Evolutionary conservation across 2,797 vertebrate species (phyloP).

Genomic region (Muscicapa comitata): DNA sequence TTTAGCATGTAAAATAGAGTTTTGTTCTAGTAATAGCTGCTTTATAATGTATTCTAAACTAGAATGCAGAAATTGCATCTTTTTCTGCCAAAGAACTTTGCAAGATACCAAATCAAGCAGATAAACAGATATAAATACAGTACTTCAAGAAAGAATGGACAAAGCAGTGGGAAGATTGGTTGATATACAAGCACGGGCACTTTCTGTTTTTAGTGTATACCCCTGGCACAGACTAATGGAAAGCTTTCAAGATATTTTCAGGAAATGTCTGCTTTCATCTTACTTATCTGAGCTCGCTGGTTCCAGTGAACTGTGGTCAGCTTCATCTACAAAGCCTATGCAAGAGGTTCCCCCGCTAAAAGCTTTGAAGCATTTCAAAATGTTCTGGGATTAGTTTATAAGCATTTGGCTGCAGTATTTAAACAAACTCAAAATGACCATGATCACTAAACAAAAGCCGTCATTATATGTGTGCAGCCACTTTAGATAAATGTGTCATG

Average conservation of each 20-base stretch:
- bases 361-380: conserved; percentile 76
- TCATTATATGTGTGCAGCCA: conserved; percentile 70
- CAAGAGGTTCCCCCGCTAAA: conserved; percentile 72
- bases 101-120: conserved; percentile 73
- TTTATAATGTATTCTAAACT: conserved; percentile 49
- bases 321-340: conserved; percentile 65
- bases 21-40: background rate
- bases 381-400: conserved; percentile 74
- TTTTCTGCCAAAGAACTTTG: conserved; percentile 38
- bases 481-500: conserved; percentile 75
- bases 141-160: conserved; percentile 26
- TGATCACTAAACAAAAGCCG: conserved; percentile 73
- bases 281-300: conserved; percentile 79
- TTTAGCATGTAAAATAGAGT: background rate
- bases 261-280: conserved; percentile 85
- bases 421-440: conserved; percentile 76
- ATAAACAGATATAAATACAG: conserved; percentile 78
- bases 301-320: conserved; percentile 81
- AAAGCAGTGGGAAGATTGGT: background rate
- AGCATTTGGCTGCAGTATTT: conserved; percentile 77
- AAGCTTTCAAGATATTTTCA: conserved; percentile 90
- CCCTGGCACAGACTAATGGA: conserved; percentile 89
- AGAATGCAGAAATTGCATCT: conserved; percentile 48
- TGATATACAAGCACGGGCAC: conserved; percentile 50
- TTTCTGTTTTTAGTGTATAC: conserved; percentile 79